Evolutionary conservation across 1,140 invertebrate species (phyloP), one percentile per base, ranked within the genome.

Genomic region (Apis dorsata): DNA sequence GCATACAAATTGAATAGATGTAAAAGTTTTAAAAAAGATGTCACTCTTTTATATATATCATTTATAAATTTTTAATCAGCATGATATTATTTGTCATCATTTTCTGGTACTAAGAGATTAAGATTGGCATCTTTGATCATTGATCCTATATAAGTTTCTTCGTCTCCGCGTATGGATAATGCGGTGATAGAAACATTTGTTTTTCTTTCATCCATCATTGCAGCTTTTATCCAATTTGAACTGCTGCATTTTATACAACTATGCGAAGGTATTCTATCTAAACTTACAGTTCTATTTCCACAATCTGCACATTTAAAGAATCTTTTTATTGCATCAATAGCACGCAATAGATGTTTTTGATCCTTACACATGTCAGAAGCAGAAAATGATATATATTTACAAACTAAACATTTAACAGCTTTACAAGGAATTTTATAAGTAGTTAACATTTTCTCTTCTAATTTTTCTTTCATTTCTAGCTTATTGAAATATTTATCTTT

Each of bases 251-350:
- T 97, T 71, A 95, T 96, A 92, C 98, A 99, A 79, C 96, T 94
- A 78, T 95, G 93, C 49, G 96, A 94, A 2, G 98, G 98, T 66
- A 98, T 93, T 83, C 97, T 94, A 55, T 97, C 96, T 44, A 98
- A 94, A 65, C 96, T 96, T 68, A 96, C 95, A 7, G 97, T 98
- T 87, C 98, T 95, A 89, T 97, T 97, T 55, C 96, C 96, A 93
- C 98, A 99, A 90, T 98, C 95, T 44, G 95, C 95, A 94, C 98
- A 99, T 92, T 97, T 97, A 93, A 98, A 99, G 92, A 99, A 99
- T 82, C 98, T 95, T 90, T 99, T 99, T 24, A 96, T 95, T 1
- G 97, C 96, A 91, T 98, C 96, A 15, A 97, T 95, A 2, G 97
- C 95, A 93, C 96, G 97, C 0, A 98, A 90, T 0, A 95, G 95